These are phyloP conservation scores for Spheniscus humboldti DNA, from an alignment of 2,797 vertebrate species.

Conservation along the genomic window DNA sequence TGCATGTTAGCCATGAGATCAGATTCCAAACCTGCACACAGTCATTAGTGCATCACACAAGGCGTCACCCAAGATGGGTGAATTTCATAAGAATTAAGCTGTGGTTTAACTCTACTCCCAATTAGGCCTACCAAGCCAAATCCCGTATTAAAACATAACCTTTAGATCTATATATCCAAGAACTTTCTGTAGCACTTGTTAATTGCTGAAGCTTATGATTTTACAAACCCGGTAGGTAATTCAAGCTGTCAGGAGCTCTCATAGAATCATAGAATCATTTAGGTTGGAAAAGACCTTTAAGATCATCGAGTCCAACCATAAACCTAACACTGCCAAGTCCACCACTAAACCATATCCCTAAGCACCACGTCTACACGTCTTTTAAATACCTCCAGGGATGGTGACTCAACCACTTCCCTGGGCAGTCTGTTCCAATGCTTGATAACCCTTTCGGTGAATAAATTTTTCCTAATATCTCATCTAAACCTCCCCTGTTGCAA, in stretches of 20 bases:
- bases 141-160: neutral
- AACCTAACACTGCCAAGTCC: no score
- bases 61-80: neutral
- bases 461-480: no score
- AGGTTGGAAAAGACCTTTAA: no score
- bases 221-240: neutral
- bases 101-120: neutral
- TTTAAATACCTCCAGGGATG: no score
- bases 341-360: no score
- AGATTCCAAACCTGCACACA: neutral
- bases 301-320: no score
- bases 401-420: no score
- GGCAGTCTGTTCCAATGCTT: no score
- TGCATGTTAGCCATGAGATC: neutral
- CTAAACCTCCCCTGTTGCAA: no score
- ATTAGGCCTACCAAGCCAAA: neutral
- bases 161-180: neutral
- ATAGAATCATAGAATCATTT: no score
- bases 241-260: neutral
- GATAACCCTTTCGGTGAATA: no score
- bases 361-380: no score
- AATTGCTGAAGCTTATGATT: neutral
- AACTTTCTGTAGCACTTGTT: neutral
- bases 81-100: neutral
- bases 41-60: neutral